These are phyloP conservation scores for Tetranychus truncatus DNA, from an alignment of 2,888 invertebrate genomes.

Conservation along the genomic window DNA sequence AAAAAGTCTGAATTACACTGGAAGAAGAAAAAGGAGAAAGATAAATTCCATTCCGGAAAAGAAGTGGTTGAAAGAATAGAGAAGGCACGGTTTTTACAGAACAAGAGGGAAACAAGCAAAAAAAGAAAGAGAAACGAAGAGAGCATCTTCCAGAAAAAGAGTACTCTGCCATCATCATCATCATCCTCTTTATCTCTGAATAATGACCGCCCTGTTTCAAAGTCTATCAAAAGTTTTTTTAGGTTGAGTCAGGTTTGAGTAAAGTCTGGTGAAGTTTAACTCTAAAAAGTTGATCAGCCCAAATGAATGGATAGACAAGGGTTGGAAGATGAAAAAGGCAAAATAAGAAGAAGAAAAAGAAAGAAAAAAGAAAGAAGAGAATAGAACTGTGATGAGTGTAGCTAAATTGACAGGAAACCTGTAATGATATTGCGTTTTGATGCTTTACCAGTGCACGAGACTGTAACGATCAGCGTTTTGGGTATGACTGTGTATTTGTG, in stretches of 20 bases:
- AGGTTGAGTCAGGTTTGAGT: too few relatives aligned
- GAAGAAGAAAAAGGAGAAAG: not conserved
- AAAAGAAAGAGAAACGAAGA: too few relatives aligned
- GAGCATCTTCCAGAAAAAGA: too few relatives aligned
- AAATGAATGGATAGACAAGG: not conserved
- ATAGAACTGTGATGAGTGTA: not conserved
- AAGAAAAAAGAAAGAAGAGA: not conserved
- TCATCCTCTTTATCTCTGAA: too few relatives aligned
- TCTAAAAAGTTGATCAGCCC: too few relatives aligned
- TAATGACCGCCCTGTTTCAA: too few relatives aligned
- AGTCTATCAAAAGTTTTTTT: too few relatives aligned
- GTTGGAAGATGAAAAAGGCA: not conserved
- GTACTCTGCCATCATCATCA: too few relatives aligned
- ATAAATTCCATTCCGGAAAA: not conserved
- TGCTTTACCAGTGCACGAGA: not conserved
- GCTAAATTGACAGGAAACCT: not conserved
- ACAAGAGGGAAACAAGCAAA: too few relatives aligned
- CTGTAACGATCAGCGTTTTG: not conserved
- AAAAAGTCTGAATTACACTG: not conserved
- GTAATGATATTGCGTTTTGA: not conserved
- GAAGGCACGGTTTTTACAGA: not conserved
- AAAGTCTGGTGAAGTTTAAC: too few relatives aligned
- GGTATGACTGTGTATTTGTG: too few relatives aligned
- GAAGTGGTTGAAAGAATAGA: not conserved
- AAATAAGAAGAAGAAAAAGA: too few relatives aligned